Evolutionary conservation across 2,888 invertebrate genomes (phyloP).

Genomic region (Caenorhabditis afra): DNA sequence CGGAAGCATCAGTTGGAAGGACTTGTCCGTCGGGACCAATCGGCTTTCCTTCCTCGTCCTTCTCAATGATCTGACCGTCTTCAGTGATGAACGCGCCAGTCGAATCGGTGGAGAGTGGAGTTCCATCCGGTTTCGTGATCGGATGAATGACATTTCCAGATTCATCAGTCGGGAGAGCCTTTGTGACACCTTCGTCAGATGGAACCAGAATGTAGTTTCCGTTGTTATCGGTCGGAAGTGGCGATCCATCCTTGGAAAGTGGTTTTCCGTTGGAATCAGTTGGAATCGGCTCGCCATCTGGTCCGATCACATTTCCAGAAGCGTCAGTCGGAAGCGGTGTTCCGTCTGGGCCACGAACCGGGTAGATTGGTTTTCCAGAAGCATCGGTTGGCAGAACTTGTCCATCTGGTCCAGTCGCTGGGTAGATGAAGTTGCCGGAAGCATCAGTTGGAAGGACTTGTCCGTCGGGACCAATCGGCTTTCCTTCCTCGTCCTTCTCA

Average conservation of each 20-base stretch:
- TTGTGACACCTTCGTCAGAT: slow-evolving; percentile 27
- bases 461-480: slow-evolving; percentile 37
- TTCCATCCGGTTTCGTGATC: slow-evolving; percentile 53
- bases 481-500: slow-evolving; percentile 59
- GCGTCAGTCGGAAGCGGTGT: slow-evolving; percentile 57
- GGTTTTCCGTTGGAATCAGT: slow-evolving; percentile 61
- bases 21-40: slow-evolving; percentile 68
- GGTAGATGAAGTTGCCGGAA: slow-evolving; percentile 58
- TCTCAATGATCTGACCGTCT: slow-evolving; percentile 18
- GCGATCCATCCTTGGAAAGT: slow-evolving; percentile 53
- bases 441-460: slow-evolving; percentile 56
- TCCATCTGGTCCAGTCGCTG: slow-evolving; percentile 51
- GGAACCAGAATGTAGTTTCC: slow-evolving; percentile 56
- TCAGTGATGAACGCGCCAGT: slow-evolving; percentile 25
- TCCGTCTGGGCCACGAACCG: slow-evolving; percentile 63
- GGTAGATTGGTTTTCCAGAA: slow-evolving; percentile 61
- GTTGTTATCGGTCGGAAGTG: slow-evolving; percentile 48
- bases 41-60: slow-evolving; percentile 54
- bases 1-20: slow-evolving; percentile 57
- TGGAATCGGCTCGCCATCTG: slow-evolving; percentile 55
- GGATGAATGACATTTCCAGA: slow-evolving; percentile 63
- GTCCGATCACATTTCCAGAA: slow-evolving; percentile 52
- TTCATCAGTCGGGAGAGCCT: slow-evolving; percentile 60
- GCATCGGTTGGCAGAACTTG: slow-evolving; percentile 59
- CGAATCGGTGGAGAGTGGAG: slow-evolving; percentile 55